A percentile compares a stretch with the other conserved stretches of the same genome.
Conservation (phyloP, 2,888 invertebrate species). For the Trypoxylon attenuatum region DNA sequence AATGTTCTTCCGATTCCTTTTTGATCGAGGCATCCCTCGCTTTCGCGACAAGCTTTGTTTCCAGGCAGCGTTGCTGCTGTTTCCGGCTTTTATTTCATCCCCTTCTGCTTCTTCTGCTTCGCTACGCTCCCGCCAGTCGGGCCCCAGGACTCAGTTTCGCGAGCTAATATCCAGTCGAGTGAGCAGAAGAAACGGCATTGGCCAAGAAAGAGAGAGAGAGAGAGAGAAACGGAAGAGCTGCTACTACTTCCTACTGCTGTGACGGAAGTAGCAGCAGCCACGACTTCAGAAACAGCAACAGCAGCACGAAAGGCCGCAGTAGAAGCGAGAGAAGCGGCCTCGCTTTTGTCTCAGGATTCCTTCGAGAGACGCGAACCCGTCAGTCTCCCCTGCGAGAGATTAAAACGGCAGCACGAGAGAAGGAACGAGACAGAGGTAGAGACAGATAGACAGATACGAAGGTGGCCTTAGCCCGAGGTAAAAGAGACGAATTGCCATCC, state of each 20-base stretch:
- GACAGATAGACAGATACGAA: no score
- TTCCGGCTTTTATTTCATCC: neutral
- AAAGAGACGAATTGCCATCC: constrained; percentile 43
- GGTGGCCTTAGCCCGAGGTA: no score
- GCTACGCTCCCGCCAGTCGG: neutral
- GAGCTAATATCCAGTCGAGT: neutral
- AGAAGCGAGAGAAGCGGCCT: neutral
- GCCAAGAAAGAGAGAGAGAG: neutral
- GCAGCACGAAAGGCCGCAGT: neutral
- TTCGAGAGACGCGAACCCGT: constrained; percentile 34
- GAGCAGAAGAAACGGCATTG: neutral
- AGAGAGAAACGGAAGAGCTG: constrained; percentile 3
- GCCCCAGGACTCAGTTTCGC: neutral
- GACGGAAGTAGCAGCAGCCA: neutral
- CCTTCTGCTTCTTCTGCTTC: neutral
- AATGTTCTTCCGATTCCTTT: neutral
- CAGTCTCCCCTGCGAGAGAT: constrained; percentile 38
- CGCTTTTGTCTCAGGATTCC: constrained; percentile 40
- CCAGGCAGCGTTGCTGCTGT: neutral
- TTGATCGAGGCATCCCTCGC: neutral
- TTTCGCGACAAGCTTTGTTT: neutral
- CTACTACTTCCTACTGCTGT: no score
- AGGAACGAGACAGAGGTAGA: constrained; percentile 28
- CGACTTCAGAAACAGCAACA: neutral
- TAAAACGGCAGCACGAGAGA: constrained; percentile 31